Evolutionary conservation across 2,797 vertebrate species (phyloP).

Genomic region (Sebastes elongatus): DNA sequence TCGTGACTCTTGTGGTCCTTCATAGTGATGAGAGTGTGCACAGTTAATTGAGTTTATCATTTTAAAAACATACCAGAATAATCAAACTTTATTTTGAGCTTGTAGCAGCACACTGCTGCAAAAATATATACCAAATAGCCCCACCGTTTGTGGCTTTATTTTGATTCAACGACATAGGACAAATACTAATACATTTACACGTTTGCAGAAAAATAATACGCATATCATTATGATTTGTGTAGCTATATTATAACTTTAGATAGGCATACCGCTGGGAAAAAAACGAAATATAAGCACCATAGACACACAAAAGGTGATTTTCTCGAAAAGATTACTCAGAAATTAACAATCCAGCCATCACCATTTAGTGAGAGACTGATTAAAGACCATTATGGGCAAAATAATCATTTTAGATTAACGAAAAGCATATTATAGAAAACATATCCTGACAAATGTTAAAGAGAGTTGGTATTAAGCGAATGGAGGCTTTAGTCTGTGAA

Average conservation of each 20-base stretch:
- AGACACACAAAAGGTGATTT: background rate
- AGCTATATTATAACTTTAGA: background rate
- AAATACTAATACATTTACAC: background rate
- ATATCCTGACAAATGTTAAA: background rate
- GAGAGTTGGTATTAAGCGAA: background rate
- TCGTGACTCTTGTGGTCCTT: accelerated
- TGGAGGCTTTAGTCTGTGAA: background rate
- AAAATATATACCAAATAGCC: background rate
- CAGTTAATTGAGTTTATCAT: background rate
- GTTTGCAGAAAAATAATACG: background rate
- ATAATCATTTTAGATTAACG: background rate
- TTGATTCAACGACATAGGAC: too few relatives aligned
- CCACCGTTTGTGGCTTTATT: background rate
- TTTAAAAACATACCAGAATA: background rate
- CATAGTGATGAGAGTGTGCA: background rate
- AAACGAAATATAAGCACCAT: background rate
- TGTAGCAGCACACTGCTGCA: background rate
- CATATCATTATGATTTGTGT: background rate
- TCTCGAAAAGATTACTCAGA: accelerated
- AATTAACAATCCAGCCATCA: background rate
- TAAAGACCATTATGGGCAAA: background rate
- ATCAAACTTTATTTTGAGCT: background rate
- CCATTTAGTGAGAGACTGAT: background rate
- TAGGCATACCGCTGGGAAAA: background rate
- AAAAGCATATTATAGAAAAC: background rate